Evolutionary conservation across 1,140 invertebrate species (phyloP).

Genomic region (Pristionchus pacificus): DNA sequence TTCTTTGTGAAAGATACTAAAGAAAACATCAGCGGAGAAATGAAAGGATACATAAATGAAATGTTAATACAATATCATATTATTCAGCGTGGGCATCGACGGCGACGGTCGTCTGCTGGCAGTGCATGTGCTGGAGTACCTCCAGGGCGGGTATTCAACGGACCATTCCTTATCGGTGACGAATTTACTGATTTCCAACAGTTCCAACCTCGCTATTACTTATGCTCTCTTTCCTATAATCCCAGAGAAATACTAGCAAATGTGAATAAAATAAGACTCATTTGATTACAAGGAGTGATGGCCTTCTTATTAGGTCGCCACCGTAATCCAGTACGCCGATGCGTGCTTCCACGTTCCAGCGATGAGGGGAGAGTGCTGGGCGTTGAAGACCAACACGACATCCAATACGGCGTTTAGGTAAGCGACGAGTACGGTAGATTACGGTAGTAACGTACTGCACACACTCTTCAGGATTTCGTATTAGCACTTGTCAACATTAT

Average conservation of each 20-base stretch:
- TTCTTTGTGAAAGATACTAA: too few relatives aligned
- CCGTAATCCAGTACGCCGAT: conserved; percentile 30
- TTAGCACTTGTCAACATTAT: too few relatives aligned
- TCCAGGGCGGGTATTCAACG: conserved; percentile 27
- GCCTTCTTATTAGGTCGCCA: conserved; percentile 12
- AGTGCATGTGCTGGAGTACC: conserved; percentile 21
- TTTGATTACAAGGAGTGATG: not conserved
- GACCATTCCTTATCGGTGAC: conserved; percentile 23
- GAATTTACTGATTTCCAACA: too few relatives aligned
- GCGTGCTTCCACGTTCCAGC: conserved; percentile 57
- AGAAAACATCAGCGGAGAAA: too few relatives aligned
- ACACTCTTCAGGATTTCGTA: too few relatives aligned
- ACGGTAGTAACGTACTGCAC: too few relatives aligned
- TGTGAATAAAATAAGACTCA: conserved; percentile 20
- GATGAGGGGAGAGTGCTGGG: conserved; percentile 44
- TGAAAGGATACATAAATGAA: too few relatives aligned
- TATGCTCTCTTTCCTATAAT: too few relatives aligned
- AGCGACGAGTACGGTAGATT: not conserved
- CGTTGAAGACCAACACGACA: conserved; percentile 59
- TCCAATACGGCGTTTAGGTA: conserved; percentile 59
- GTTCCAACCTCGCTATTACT: too few relatives aligned
- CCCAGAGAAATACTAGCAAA: too few relatives aligned
- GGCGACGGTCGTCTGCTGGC: conserved; percentile 27
- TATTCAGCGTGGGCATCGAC: conserved; percentile 27
- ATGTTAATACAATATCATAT: not conserved